Evolutionary conservation across 2,888 invertebrate genomes (phyloP).

Genomic region (Erynnis tages): DNA sequence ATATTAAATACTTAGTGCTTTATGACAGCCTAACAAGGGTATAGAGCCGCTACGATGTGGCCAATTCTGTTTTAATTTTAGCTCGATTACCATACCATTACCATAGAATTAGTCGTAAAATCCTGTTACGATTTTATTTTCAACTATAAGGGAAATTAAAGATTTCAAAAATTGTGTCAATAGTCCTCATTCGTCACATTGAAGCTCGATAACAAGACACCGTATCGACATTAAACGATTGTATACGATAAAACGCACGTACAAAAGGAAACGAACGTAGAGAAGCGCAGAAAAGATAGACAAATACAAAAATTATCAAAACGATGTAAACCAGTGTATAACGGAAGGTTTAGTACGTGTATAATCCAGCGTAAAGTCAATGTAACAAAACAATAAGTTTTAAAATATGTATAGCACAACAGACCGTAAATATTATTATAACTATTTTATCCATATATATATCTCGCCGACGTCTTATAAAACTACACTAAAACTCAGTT

Average conservation of each 20-base stretch:
- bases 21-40: too few species aligned
- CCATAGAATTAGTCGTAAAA: too few species aligned
- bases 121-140: too few species aligned
- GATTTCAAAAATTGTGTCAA: too few species aligned
- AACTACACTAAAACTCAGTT: constrained; percentile 18
- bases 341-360: constrained; percentile 24
- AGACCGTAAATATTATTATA: constrained; percentile 13
- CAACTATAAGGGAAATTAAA: too few species aligned
- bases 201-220: background rate
- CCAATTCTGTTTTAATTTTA: too few species aligned
- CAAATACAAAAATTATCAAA: constrained; percentile 22
- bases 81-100: too few species aligned
- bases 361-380: constrained; percentile 18
- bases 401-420: constrained; percentile 25
- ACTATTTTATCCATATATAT: constrained; percentile 18
- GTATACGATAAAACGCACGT: constrained; percentile 12
- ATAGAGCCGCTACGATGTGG: too few species aligned
- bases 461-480: constrained; percentile 12
- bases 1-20: too few species aligned
- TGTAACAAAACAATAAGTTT: constrained; percentile 25
- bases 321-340: constrained; percentile 21
- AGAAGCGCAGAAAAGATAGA: constrained; percentile 14
- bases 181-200: too few species aligned
- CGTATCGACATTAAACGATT: constrained; percentile 1
- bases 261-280: constrained; percentile 22